Percentiles rank a stretch among this genome's conserved stretches.
Evolutionary conservation across 2,888 invertebrate genomes (phyloP).

Genomic region (Rhagium mordax): DNA sequence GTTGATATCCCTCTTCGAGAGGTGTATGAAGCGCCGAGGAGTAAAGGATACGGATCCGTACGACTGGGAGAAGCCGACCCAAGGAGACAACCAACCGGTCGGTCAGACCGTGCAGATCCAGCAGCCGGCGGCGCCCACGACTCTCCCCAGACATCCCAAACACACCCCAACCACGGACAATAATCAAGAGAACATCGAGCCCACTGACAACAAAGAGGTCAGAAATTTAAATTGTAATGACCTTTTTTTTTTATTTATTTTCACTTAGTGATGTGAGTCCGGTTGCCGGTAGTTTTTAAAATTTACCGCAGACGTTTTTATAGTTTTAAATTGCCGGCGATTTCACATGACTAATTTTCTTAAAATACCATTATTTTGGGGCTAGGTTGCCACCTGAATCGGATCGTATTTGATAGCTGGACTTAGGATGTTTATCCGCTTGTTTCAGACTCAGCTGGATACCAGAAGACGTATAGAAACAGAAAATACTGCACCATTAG

Average conservation of each 20-base stretch:
- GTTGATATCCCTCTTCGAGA: constrained; percentile 88
- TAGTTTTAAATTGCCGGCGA: not conserved
- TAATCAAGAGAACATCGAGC: constrained; percentile 81
- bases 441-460: constrained; percentile 73
- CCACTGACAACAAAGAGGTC: constrained; percentile 76
- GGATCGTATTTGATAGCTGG: not conserved
- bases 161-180: constrained; percentile 72
- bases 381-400: not conserved
- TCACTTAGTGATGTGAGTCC: not conserved
- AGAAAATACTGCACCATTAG: constrained; percentile 76
- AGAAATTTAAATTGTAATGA: constrained; percentile 50
- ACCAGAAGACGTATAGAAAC: constrained; percentile 74
- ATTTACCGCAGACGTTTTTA: not conserved
- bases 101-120: constrained; percentile 60
- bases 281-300: not conserved
- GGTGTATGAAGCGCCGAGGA: constrained; percentile 94
- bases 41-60: constrained; percentile 93
- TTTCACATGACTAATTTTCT: not conserved
- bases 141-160: constrained; percentile 68
- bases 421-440: constrained; percentile 22
- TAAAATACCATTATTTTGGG: not conserved
- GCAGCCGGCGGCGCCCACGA: constrained; percentile 59
- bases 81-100: constrained; percentile 61
- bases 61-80: constrained; percentile 90
- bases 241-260: constrained; percentile 30